Percentiles rank a stretch among this genome's conserved stretches.
Evolutionary conservation across 1,140 invertebrate species (phyloP).

Genomic region (Caenorhabditis tropicalis): DNA sequence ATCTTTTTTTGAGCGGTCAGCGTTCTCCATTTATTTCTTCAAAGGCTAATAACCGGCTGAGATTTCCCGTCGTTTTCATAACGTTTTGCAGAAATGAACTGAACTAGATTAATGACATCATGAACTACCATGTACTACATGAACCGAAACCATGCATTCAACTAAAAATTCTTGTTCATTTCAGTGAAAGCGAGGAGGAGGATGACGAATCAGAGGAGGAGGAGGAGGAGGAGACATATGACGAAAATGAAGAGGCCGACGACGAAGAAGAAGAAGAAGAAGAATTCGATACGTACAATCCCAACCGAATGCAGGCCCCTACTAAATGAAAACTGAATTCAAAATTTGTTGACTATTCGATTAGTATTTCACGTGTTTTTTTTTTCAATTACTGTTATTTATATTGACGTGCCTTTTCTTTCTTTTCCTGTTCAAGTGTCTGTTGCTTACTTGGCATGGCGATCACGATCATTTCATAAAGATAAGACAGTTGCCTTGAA

Average conservation of each 20-base stretch:
- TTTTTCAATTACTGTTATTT: conserved; percentile 18
- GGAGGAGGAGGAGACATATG: conserved; percentile 38
- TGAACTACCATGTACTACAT: no score
- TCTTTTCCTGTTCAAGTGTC: conserved; percentile 28
- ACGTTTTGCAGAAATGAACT: neutral
- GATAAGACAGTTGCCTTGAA: conserved; percentile 43
- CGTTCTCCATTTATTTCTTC: neutral
- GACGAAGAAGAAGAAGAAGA: conserved; percentile 38
- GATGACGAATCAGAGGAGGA: conserved; percentile 43
- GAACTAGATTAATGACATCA: neutral
- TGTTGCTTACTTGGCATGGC: conserved; percentile 16
- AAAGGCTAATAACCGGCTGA: no score
- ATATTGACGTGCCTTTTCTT: neutral
- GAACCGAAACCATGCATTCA: neutral
- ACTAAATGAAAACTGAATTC: neutral
- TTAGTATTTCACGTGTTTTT: no score
- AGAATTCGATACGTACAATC: conserved; percentile 47
- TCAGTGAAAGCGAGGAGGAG: conserved; percentile 56
- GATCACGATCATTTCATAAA: conserved; percentile 22
- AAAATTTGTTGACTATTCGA: neutral
- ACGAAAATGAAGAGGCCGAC: conserved; percentile 40
- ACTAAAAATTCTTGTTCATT: conserved; percentile 1
- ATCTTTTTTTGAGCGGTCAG: conserved; percentile 15
- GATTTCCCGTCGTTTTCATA: no score
- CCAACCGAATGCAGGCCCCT: conserved; percentile 45